Base-by-base conservation (phyloP, 2,888 invertebrate species). In the Sylvicola fuscatus region DNA sequence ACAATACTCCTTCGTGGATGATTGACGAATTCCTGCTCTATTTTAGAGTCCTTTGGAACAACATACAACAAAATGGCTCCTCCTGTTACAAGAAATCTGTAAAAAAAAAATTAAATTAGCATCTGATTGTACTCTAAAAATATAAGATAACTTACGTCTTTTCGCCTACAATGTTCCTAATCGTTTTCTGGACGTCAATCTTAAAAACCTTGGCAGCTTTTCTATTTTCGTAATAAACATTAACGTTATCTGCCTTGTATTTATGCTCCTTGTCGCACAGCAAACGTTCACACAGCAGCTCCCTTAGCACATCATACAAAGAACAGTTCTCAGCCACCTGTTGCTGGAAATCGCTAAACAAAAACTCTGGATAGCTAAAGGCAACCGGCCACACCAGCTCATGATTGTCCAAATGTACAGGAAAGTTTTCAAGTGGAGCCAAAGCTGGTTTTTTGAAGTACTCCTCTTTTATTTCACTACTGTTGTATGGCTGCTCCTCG, bases 291-390 rank as follows among this genome's bases (percentile, higher is more conserved):
- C 63, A 63, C 47, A 87, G 80, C 31, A 86, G 54, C 44, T 71
- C 67, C 28, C 62, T 55, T n/a, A 80, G 48, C 37, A 73, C 69
- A 34, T 70, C 68, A 15, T 48, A 39, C 46, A 79, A 62, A 15
- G 74, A 76, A 41, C 14, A 37, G 17, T 26, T 67, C 58, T 92
- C 90, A 8, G 70, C 66, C 48, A 90, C 82, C 38, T 70, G 67
- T 52, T 80, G 74, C 29, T 95, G 68, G 46, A 89, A 83, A 56
- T 97, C 95, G 34, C 86, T 81, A 47, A 80, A 72, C 39, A 74
- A 65, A 49, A 76, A 76, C 57, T 93, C 90, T 0, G 93, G 93
- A 56, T 92, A 95, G 10, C 86, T 60, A 44, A 93, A 71, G 13
- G 84, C 62, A 0, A 89, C 76, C 1, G 93, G 93, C 92, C 92